Base-by-base conservation (phyloP, 2,888 invertebrate genomes). In the Agriopis aurantiaria region DNA sequence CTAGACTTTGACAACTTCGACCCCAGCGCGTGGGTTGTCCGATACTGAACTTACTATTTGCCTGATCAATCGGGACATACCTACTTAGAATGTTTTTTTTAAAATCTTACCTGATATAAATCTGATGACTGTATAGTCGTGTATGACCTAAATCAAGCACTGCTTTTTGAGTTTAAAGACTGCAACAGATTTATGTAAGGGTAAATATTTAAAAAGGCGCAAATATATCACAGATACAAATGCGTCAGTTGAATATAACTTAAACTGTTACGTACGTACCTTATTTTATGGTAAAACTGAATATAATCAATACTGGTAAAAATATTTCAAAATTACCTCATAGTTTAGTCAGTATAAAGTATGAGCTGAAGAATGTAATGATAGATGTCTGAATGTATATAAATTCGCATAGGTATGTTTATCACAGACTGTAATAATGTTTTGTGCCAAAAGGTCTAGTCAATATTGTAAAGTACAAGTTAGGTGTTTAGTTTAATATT, bases 1-100 rank as follows among this genome's bases (percentile, higher is more conserved):
- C 77, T 91, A 23, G 91, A 92, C 67, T 91, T 92, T 72, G 89
- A 91, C 74, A 88, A 89, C 58, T 92, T 94, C 73, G 93, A 94
- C 72, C 93, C 93, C 5, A 91, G 83, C 65, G 91, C 92, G 48
- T 94, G 93, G 93, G 79, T 92, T n/a, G 90, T 91, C 40, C 88
- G 89, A 62, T 92, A 91, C 72, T 84, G 76, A 68, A 48, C 68
- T 17, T 46, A n/a, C 7, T 8, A 14, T 56, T 46, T 48, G 11
- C 23, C n/a, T 52, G 10, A 10, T 48, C 14, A 48, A 48, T n/a
- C 48, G n/a, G 48, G n/a, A 3, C 43, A 43, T 43, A 23, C 17
- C 0, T 23, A 23, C 17, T 23, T 23, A 33, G 4, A 33, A 33
- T 33, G 33, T 1, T 43, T 43, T 8, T n/a, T 8, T 0, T 8